Percentiles rank a stretch among this genome's conserved stretches.
phyloP scores from a whole-genome alignment of 2,113 vertebrate genomes.

The Eptesicus fuscus region DNA sequence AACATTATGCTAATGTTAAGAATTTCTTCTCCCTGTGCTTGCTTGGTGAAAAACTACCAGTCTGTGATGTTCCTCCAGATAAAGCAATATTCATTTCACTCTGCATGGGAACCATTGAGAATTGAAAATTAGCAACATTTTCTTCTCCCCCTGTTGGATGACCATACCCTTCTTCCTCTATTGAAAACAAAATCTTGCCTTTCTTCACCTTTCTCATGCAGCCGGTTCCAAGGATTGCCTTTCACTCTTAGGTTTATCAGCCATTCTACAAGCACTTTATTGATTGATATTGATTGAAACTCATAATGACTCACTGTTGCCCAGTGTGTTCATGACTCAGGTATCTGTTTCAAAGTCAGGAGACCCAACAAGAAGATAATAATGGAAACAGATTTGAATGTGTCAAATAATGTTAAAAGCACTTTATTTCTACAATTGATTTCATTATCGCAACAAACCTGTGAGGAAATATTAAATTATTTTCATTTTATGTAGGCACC shows the following conservation, averaged over 20 bases:
- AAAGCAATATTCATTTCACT: background rate
- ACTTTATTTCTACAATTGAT: background rate
- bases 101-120: background rate
- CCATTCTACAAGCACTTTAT: background rate
- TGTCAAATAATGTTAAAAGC: background rate
- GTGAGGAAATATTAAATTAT: background rate
- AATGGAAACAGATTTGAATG: background rate
- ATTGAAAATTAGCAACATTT: background rate
- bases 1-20: background rate
- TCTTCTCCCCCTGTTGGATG: background rate
- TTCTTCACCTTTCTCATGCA: background rate
- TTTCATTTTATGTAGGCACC: background rate
- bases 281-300: background rate
- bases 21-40: accelerated
- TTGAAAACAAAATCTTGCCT: background rate
- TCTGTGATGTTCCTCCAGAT: background rate
- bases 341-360: background rate
- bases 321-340: background rate
- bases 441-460: background rate
- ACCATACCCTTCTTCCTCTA: background rate
- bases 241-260: background rate
- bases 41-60: background rate
- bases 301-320: background rate
- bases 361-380: background rate
- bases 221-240: background rate